These are phyloP conservation scores for Catalaphyllia jardinei DNA, from an alignment of 64 coral and sea anemone genomes.

Conservation along the genomic window DNA sequence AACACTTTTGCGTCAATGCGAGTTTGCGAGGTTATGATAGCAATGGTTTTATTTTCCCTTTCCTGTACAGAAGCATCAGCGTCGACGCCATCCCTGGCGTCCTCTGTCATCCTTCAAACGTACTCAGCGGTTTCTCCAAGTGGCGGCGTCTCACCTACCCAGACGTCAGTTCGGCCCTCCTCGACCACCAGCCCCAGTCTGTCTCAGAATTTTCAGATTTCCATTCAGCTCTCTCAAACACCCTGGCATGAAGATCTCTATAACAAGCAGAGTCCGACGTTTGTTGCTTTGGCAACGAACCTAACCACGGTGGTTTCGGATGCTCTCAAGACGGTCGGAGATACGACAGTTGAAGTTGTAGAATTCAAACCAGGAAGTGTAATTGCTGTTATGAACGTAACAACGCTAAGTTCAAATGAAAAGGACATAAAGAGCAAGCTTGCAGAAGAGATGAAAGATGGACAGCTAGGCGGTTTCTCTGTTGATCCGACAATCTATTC, in stretches of 20 bases:
- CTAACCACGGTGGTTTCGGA: neutral
- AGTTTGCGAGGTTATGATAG: no score
- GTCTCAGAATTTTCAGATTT: slow-evolving; percentile 11
- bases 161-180: neutral
- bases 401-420: neutral
- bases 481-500: slow-evolving; percentile 16
- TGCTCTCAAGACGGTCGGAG: neutral
- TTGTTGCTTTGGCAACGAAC: slow-evolving; percentile 8
- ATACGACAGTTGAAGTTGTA: neutral
- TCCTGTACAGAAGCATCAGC: neutral
- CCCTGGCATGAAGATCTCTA: slow-evolving; percentile 12
- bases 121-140: neutral
- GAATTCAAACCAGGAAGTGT: slow-evolving; percentile 42
- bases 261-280: neutral
- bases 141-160: neutral
- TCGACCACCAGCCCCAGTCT: neutral
- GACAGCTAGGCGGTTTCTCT: neutral
- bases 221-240: slow-evolving; percentile 8
- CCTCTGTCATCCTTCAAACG: neutral
- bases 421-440: neutral
- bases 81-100: no score
- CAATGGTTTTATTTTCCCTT: neutral
- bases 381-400: slow-evolving; percentile 19
- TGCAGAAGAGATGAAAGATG: neutral
- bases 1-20: no score